A percentile compares a stretch with the other conserved stretches of the same genome.
Evolutionary conservation across 2,797 vertebrate genomes (phyloP).

Genomic region (Phoebastria nigripes): DNA sequence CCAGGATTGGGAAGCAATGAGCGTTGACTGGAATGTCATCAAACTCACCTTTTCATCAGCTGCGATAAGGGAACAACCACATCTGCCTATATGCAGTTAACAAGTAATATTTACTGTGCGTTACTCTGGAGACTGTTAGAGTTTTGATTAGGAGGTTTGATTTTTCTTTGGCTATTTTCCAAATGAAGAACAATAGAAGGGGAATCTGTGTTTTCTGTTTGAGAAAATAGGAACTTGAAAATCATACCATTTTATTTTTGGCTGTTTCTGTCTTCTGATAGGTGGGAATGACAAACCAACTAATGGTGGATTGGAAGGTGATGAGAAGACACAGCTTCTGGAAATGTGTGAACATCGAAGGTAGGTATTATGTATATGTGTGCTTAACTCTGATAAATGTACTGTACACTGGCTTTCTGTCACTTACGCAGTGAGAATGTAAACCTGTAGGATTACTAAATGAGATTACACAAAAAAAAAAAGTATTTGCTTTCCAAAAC

Average conservation of each 20-base stretch:
- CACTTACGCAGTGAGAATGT: neutral
- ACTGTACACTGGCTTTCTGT: neutral
- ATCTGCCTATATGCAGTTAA: neutral
- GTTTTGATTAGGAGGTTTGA: neutral
- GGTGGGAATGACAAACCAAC: slow-evolving; percentile 61
- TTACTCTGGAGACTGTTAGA: neutral
- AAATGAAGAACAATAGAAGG: neutral
- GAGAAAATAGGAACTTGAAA: neutral
- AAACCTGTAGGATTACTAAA: neutral
- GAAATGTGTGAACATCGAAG: slow-evolving; percentile 66
- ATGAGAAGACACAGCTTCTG: slow-evolving; percentile 45
- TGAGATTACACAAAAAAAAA: neutral
- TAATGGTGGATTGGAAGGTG: neutral
- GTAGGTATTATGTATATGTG: slow-evolving; percentile 7
- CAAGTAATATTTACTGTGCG: neutral
- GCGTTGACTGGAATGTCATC: neutral
- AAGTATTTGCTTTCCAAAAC: neutral
- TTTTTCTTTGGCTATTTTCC: neutral
- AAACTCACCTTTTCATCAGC: neutral
- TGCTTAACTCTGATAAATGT: neutral
- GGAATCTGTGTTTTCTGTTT: neutral
- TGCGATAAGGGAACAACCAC: neutral
- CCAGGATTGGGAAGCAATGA: neutral
- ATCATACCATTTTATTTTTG: neutral
- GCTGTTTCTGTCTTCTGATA: slow-evolving; percentile 39